Conservation (phyloP, 1,140 invertebrate species). For the Doryteuthis pealeii region DNA sequence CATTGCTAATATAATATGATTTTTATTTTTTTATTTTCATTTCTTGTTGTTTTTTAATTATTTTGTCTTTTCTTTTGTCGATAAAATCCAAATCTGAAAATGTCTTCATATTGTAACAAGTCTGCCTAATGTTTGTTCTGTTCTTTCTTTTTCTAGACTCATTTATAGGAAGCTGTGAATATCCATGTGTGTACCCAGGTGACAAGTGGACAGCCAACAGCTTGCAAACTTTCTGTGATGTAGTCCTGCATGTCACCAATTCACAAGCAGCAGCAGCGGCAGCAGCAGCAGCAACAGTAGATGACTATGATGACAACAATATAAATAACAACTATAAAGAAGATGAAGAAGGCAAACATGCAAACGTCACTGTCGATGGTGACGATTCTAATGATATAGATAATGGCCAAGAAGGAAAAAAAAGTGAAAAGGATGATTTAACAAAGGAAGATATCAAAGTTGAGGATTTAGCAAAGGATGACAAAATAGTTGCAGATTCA, state of each 20-base stretch:
- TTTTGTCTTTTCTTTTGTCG: not conserved
- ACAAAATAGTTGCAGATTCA: too few species aligned
- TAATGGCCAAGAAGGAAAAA: too few species aligned
- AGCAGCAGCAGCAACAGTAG: not conserved
- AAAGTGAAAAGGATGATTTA: too few species aligned
- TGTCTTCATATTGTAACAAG: too few species aligned
- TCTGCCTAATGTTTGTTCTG: not conserved
- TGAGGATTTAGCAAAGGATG: too few species aligned
- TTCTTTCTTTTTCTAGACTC: not conserved
- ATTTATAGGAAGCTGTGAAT: slow-evolving; percentile 9
- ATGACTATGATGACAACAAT: too few species aligned
- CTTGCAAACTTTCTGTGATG: slow-evolving; percentile 6
- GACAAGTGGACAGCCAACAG: slow-evolving; percentile 1
- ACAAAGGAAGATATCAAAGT: too few species aligned
- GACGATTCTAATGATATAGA: too few species aligned
- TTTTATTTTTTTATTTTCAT: not conserved
- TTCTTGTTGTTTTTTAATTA: not conserved
- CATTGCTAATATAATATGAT: not conserved
- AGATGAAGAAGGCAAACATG: too few species aligned
- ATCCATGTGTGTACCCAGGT: slow-evolving; percentile 4
- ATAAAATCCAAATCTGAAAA: too few species aligned
- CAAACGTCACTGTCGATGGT: too few species aligned
- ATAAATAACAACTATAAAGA: too few species aligned
- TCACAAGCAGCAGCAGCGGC: not conserved
- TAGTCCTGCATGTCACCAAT: slow-evolving; percentile 1